Base-by-base conservation (phyloP, 2,113 vertebrate species). In the Rhabdornis inornatus region DNA sequence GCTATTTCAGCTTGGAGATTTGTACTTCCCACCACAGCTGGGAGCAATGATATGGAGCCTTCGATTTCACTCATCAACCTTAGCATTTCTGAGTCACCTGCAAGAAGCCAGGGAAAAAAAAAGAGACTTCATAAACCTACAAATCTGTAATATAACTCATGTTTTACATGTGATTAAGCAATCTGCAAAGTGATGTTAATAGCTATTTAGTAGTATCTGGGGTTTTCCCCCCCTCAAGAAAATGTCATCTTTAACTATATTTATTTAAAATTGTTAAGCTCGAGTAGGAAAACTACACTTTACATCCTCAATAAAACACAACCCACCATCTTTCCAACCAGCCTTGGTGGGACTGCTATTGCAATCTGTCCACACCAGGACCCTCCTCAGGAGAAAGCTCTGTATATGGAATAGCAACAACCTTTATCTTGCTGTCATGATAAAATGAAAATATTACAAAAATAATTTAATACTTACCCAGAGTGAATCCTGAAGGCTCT, bases 41-140 rank as follows among this genome's bases (percentile, higher is more conserved):
- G 98, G 16, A 99, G 96, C n/a, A 98, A 42, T 19, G 97, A 98
- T 50, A 99, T 2, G 0, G 85, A 97, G 31, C 97, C 96, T 90
- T 99, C 99, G 53, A 99, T 89, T 70, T 98, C 98, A 90, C 70
- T 61, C 86, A 99, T 87, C 85, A 99, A 52, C 61, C 97, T 97
- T 52, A 98, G 97, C 86, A 98, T 98, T 84, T 98, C 98, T 40
- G 98, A 97, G 89, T 98, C 98, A 95, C 89, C 96, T 97, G 83
- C 17, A 92, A 91, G 39, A 81, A 30, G 47, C 5, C 39, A 92
- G 50, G 75, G 35, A 40, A 64, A 33, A 40, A 64, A 33, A 94
- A 94, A 49, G 60, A 87, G 57, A 95, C 75, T 30, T 31, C 77
- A 76, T 83, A 77, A 76, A 68, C 20, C 63, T 23, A 22, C 47